Evolutionary conservation across 2,888 invertebrate species (phyloP), one percentile per base, ranked within the genome.

Genomic region (Augochlorella aurata): DNA sequence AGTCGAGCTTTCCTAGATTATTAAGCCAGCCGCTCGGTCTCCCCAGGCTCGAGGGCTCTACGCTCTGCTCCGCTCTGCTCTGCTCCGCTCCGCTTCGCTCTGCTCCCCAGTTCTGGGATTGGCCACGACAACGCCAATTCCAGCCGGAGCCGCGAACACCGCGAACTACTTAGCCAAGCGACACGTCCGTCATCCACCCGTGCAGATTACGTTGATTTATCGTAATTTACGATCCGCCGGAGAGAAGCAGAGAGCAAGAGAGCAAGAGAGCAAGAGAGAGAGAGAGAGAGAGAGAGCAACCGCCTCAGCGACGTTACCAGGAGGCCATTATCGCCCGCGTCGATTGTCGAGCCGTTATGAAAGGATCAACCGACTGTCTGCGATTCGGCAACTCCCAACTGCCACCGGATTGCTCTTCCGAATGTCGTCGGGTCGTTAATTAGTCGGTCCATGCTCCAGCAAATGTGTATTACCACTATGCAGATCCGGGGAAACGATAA

Each of bases 1-100:
- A 61, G 67, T 50, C 74, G 66, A 74, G 79, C 72, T 82, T 85
- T 83, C 81, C 79, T 86, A 83, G 83, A 89, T 89, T 88, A 90
- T 88, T 87, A 86, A 89, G 79, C 82, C 82, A 72, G 74, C 45
- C 65, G 14, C 58, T 29, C 54, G 54, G 16, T n/a, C 81, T 45
- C 65, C 50, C 44, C 14, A 50, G 14, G 49, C 38, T 18, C 47
- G 49, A 16, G 38, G 58, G 58, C 24, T 58, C 58, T 7, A 14
- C 5, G 58, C 58, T 49, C 49, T 1, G 16, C 16, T 49, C 16
- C 14, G 49, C 5, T 38, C 38, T 38, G 58, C 21, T 16, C 16
- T 5, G 16, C 16, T 49, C 16, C 12, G 49, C 4, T 29, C 29
- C 7, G 58, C 58, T 24, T n/a, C 24, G 61, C 16, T 9, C 9